Percentiles rank a stretch among this genome's conserved stretches.
These are phyloP conservation scores for Cataglyphis hispanica DNA, from an alignment of 1,140 invertebrate species.

Conservation along the genomic window DNA sequence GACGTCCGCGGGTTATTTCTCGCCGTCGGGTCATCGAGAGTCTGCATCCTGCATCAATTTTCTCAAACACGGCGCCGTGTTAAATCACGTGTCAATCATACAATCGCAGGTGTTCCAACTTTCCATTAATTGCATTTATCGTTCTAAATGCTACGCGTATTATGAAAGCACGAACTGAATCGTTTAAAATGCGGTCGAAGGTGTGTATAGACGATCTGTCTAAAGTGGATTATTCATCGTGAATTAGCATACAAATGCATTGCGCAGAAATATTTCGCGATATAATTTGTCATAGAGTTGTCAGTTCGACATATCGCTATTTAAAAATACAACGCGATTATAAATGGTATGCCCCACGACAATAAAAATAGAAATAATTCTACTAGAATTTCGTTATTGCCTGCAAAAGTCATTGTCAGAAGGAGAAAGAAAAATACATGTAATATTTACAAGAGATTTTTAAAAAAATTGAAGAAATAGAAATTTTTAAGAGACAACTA, in stretches of 20 bases:
- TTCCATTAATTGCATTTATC: constrained; percentile 66
- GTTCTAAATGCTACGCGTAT: constrained; percentile 29
- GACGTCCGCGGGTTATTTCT: constrained; percentile 63
- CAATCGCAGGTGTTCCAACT: constrained; percentile 24
- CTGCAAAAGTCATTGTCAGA: background rate
- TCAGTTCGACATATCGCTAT: constrained; percentile 18
- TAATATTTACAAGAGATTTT: background rate
- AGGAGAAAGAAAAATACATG: background rate
- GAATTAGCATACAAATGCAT: constrained; percentile 47
- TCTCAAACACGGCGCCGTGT: constrained; percentile 3
- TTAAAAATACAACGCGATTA: constrained; percentile 30
- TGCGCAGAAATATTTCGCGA: constrained; percentile 18
- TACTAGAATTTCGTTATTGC: background rate
- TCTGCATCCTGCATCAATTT: background rate
- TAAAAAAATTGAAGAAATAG: background rate
- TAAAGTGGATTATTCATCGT: constrained; percentile 37
- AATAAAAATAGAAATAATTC: background rate
- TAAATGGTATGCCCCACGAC: background rate
- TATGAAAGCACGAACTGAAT: constrained; percentile 39
- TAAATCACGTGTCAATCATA: constrained; percentile 62
- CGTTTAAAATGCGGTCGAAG: constrained; percentile 40
- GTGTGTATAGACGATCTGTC: constrained; percentile 29
- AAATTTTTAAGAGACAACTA: background rate
- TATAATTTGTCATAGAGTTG: constrained; percentile 19
- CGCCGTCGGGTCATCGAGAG: constrained; percentile 1